These are phyloP conservation scores for Mormyrus lacerda DNA, from an alignment of 2,113 vertebrate genomes.

Conservation along the genomic window DNA sequence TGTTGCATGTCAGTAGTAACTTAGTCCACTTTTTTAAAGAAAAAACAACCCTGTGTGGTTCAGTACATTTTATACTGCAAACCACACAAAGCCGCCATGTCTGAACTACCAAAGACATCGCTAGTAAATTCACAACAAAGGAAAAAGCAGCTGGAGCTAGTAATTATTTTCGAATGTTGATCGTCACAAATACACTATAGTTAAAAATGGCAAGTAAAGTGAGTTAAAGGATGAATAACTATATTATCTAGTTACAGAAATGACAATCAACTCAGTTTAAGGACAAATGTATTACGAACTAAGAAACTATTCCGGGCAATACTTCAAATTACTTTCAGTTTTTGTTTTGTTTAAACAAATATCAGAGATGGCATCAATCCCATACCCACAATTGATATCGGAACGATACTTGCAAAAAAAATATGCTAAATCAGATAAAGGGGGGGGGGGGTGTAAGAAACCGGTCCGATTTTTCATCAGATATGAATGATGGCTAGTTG, in stretches of 20 bases:
- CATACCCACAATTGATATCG: background rate
- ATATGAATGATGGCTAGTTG: background rate
- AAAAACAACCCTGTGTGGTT: background rate
- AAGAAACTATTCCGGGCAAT: background rate
- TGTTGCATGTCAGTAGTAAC: background rate
- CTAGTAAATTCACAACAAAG: background rate
- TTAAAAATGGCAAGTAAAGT: background rate
- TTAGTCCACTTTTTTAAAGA: background rate
- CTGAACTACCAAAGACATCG: background rate
- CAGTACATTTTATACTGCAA: background rate
- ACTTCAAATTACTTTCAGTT: background rate
- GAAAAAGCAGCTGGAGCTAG: background rate
- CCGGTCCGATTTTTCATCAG: background rate
- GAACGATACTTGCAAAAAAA: background rate
- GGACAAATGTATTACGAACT: background rate
- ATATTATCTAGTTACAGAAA: background rate
- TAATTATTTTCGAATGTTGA: background rate
- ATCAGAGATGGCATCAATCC: background rate
- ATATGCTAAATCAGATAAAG: background rate
- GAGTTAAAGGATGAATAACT: background rate
- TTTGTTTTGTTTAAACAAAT: background rate
- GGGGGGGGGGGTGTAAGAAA: background rate
- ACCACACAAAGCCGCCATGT: background rate
- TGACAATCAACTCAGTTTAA: background rate
- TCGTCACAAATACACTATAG: background rate